Evolutionary conservation across 2,797 vertebrate genomes (phyloP).

Genomic region (Botia almorhae): DNA sequence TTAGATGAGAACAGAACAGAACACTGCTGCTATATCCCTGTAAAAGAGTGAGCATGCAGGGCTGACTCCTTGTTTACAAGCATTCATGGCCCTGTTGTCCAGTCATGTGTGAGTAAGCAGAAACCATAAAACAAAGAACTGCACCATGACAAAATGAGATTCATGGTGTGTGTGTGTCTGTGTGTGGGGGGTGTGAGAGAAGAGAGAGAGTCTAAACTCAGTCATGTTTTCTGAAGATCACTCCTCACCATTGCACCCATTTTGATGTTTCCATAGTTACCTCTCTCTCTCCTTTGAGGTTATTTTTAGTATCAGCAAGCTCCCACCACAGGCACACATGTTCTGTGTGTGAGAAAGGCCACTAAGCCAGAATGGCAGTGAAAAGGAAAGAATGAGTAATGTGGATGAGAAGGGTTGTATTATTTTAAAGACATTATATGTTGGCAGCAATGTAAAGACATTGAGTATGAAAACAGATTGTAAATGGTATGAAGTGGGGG

Average conservation of each 20-base stretch:
- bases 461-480: too few relatives aligned
- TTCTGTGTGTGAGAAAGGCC: slow-evolving; percentile 39
- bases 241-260: slow-evolving; percentile 74
- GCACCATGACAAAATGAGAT: slow-evolving; percentile 10
- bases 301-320: slow-evolving; percentile 80
- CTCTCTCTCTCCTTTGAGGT: slow-evolving; percentile 66
- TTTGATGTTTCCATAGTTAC: slow-evolving; percentile 82
- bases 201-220: slow-evolving; percentile 45
- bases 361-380: slow-evolving; percentile 48
- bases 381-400: slow-evolving; percentile 28
- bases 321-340: slow-evolving; percentile 55
- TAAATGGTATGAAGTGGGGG: too few relatives aligned
- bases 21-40: slow-evolving; percentile 1
- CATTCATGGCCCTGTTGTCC: slow-evolving; percentile 25
- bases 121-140: slow-evolving; percentile 34
- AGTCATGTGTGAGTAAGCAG: slow-evolving; percentile 37
- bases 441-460: too few relatives aligned
- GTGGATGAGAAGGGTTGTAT: slow-evolving; percentile 28
- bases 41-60: not conserved
- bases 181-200: not conserved
- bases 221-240: slow-evolving; percentile 62
- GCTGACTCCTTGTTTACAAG: slow-evolving; percentile 36
- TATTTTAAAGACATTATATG: slow-evolving; percentile 33
- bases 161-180: slow-evolving; percentile 1
- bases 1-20: not conserved